Conservation (phyloP, 2,888 invertebrate genomes). For the Allygus modestus region DNA sequence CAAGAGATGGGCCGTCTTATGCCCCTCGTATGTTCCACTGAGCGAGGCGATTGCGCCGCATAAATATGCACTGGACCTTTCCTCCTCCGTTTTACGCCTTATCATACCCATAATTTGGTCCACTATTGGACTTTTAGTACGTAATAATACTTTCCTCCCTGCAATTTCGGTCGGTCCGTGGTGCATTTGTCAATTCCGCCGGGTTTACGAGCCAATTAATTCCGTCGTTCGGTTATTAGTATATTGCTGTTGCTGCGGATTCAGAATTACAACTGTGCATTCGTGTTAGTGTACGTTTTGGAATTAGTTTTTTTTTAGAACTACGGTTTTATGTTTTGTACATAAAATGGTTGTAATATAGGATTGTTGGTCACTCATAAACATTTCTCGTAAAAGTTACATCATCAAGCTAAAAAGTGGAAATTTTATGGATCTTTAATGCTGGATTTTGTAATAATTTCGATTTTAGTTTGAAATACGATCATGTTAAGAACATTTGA, state of each 20-base stretch:
- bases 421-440: too few species aligned
- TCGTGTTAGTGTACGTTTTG: too few species aligned
- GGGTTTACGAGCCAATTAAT: slow-evolving; percentile 35
- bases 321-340: too few species aligned
- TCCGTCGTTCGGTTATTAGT: background rate
- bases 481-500: too few species aligned
- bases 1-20: slow-evolving; percentile 45
- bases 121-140: slow-evolving; percentile 39
- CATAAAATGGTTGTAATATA: too few species aligned
- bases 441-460: too few species aligned
- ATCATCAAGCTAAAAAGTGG: too few species aligned
- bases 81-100: slow-evolving; percentile 51
- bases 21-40: slow-evolving; percentile 43
- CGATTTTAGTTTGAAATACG: too few species aligned
- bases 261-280: background rate
- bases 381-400: too few species aligned
- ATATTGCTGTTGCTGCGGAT: background rate
- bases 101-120: slow-evolving; percentile 28
- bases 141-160: slow-evolving; percentile 35
- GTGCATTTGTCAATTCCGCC: background rate
- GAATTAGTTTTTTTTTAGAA: too few species aligned
- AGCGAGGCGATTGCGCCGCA: slow-evolving; percentile 11
- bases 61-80: slow-evolving; percentile 54
- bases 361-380: too few species aligned
- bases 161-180: background rate